Conservation (phyloP, 2,888 invertebrate genomes). For the Adelphocoris suturalis region DNA sequence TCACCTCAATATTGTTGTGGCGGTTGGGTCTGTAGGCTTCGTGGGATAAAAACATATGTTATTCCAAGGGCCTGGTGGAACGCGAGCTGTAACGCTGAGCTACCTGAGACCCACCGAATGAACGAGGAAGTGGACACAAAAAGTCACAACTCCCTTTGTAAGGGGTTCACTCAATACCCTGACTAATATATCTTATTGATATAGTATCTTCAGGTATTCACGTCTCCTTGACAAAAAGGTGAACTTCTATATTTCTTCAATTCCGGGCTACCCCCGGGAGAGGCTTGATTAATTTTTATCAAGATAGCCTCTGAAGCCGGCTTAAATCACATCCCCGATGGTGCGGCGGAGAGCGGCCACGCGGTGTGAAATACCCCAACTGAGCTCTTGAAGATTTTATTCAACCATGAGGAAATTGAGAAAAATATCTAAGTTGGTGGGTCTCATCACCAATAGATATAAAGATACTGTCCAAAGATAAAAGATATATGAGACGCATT, state of each 20-base stretch:
- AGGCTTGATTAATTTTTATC: slow-evolving; percentile 67
- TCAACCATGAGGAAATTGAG: slow-evolving; percentile 8
- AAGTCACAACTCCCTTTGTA: slow-evolving; percentile 59
- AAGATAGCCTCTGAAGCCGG: slow-evolving; percentile 62
- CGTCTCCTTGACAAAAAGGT: slow-evolving; percentile 64
- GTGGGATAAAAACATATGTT: slow-evolving; percentile 57
- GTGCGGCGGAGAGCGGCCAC: slow-evolving; percentile 38
- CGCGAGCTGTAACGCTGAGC: slow-evolving; percentile 9
- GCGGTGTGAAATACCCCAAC: slow-evolving; percentile 11
- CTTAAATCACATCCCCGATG: slow-evolving; percentile 55
- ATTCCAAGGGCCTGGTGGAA: not conserved
- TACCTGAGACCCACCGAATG: slow-evolving; percentile 53
- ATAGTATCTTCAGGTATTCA: slow-evolving; percentile 65
- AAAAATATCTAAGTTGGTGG: not conserved
- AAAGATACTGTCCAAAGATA: too few relatives aligned
- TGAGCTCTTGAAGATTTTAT: not conserved
- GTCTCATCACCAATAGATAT: slow-evolving; percentile 13
- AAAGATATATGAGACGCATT: not conserved
- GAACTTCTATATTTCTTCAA: slow-evolving; percentile 65
- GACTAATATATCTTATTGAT: slow-evolving; percentile 69
- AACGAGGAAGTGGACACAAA: slow-evolving; percentile 64
- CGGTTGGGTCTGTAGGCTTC: not conserved
- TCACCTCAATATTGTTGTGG: not conserved
- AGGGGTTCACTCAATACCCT: slow-evolving; percentile 68
- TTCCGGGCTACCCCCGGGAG: slow-evolving; percentile 53